These are phyloP conservation scores for Poeciliopsis infans DNA, from an alignment of 2,797 vertebrate genomes.

Conservation along the genomic window DNA sequence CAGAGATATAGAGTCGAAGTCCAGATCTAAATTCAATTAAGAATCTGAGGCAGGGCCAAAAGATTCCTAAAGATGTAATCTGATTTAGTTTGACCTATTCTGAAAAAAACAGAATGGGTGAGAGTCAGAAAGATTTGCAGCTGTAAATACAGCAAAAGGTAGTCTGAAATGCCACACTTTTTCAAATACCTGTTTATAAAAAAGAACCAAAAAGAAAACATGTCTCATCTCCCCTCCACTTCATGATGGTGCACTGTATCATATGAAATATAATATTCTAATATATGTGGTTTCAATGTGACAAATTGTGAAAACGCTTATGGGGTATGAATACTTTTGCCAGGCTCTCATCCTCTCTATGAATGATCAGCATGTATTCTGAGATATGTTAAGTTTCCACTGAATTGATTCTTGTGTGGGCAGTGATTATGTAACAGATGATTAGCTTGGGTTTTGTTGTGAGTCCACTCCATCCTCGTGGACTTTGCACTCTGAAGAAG, in stretches of 20 bases:
- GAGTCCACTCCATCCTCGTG: conserved; percentile 37
- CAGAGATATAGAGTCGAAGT: background rate
- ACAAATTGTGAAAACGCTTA: background rate
- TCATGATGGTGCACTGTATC: background rate
- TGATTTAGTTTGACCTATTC: background rate
- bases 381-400: conserved; percentile 13
- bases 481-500: conserved; percentile 49
- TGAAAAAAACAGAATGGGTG: background rate
- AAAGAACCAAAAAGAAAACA: background rate
- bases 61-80: background rate
- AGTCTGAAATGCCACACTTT: background rate
- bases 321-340: background rate
- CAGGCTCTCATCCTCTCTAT: background rate
- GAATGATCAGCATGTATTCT: conserved; percentile 8
- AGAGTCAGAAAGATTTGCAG: background rate
- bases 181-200: background rate
- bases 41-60: background rate
- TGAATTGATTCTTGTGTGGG: conserved; percentile 50
- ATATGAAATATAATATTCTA: background rate
- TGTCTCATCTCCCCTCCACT: background rate
- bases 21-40: background rate
- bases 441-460: conserved; percentile 21
- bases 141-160: background rate
- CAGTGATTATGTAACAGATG: conserved; percentile 43
- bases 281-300: background rate